These are phyloP conservation scores for Acropora yongei DNA, from an alignment of 64 coral and sea anemone genomes.

Conservation along the genomic window DNA sequence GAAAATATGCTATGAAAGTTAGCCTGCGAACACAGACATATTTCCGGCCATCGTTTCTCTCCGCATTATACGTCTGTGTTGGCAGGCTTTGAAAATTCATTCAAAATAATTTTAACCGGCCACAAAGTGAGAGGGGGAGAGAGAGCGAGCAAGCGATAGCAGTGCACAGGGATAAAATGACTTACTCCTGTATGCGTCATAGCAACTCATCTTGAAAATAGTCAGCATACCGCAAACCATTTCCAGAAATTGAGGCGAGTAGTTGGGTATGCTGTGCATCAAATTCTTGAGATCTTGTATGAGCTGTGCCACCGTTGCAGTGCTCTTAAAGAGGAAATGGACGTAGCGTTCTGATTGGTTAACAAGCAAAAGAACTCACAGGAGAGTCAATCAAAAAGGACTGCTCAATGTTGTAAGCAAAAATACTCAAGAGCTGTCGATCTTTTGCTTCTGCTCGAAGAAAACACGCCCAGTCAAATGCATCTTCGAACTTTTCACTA, in stretches of 20 bases:
- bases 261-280: slow-evolving; percentile 90
- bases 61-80: no score
- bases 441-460: neutral
- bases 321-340: slow-evolving; percentile 62
- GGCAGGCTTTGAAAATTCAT: no score
- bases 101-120: no score
- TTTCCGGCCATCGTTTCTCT: no score
- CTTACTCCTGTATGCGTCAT: slow-evolving; percentile 91
- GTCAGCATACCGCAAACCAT: slow-evolving; percentile 90
- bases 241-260: slow-evolving; percentile 89
- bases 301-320: slow-evolving; percentile 80
- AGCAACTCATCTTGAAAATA: slow-evolving; percentile 88
- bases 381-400: neutral
- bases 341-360: neutral
- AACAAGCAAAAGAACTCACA: no score
- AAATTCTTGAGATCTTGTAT: slow-evolving; percentile 96
- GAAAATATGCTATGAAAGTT: no score
- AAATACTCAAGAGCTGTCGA: neutral
- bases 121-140: no score
- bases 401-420: neutral
- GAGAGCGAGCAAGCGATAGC: no score
- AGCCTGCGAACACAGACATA: no score
- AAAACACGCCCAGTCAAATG: no score
- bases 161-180: neutral
- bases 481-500: no score